A percentile compares a stretch with the other conserved stretches of the same genome.
Conservation (phyloP, 2,888 invertebrate species). For the Dyspetes luteomarginatus region DNA sequence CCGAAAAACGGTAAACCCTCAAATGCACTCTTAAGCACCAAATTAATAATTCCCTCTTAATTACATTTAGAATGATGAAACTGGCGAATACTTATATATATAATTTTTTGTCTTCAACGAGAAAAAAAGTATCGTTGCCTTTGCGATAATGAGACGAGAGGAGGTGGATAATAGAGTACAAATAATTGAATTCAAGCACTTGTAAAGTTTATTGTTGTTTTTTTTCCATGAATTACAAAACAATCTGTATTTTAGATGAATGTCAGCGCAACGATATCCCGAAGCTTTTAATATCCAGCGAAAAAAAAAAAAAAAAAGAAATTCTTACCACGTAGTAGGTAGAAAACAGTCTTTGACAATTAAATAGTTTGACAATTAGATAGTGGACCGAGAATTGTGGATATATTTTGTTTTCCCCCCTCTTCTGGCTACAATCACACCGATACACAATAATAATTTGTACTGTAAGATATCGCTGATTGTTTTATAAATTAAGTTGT, state of each 20-base stretch:
- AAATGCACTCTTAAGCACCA: conserved; percentile 55
- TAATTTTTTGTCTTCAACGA: background rate
- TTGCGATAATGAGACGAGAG: conserved; percentile 48
- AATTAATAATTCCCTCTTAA: conserved; percentile 52
- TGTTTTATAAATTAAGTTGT: conserved; percentile 61
- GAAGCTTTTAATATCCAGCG: conserved; percentile 28
- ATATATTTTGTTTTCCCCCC: conserved; percentile 1
- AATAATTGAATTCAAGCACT: conserved; percentile 64
- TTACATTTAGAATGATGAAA: conserved; percentile 11
- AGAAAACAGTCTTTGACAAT: conserved; percentile 54
- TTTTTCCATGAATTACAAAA: conserved; percentile 52
- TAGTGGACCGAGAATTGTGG: conserved; percentile 21
- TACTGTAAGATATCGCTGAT: conserved; percentile 63
- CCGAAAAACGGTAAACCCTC: conserved; percentile 29
- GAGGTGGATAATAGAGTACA: conserved; percentile 64
- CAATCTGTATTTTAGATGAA: conserved; percentile 22
- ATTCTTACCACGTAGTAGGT: conserved; percentile 53
- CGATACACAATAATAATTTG: conserved; percentile 58
- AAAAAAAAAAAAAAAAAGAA: conserved; percentile 14
- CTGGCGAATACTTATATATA: background rate
- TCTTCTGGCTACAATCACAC: conserved; percentile 33
- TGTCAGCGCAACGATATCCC: conserved; percentile 22
- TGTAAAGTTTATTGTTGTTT: conserved; percentile 63
- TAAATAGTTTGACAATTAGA: conserved; percentile 54
- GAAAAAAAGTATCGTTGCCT: conserved; percentile 40